Percentiles rank a stretch among this genome's conserved stretches.
phyloP scores from a whole-genome alignment of 2,888 invertebrate species.

The Junonia oenone region DNA sequence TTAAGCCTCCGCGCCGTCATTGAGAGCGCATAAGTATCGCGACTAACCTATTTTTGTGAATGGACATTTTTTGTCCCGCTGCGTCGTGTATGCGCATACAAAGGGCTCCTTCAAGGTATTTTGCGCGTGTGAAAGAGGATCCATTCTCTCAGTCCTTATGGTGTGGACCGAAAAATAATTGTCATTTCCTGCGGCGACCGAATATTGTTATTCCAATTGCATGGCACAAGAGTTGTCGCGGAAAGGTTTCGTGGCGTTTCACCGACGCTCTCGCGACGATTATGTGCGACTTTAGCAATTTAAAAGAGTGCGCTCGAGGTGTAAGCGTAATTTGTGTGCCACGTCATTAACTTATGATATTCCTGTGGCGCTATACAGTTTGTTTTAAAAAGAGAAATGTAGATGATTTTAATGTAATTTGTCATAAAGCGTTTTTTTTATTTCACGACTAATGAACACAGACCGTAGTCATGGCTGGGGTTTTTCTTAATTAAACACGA shows the following conservation, averaged over 20 bases:
- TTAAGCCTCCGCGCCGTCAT: slow-evolving; percentile 19
- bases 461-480: neutral
- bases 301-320: slow-evolving; percentile 46
- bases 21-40: slow-evolving; percentile 44
- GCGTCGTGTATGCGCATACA: slow-evolving; percentile 52
- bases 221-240: slow-evolving; percentile 37
- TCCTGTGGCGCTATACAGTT: slow-evolving; percentile 1
- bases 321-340: slow-evolving; percentile 27
- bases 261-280: slow-evolving; percentile 44
- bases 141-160: slow-evolving; percentile 65
- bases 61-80: slow-evolving; percentile 65
- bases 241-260: slow-evolving; percentile 41
- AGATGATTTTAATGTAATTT: slow-evolving; percentile 4
- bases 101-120: slow-evolving; percentile 69
- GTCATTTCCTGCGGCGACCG: slow-evolving; percentile 76
- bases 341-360: slow-evolving; percentile 30
- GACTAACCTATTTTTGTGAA: slow-evolving; percentile 78
- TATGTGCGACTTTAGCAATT: slow-evolving; percentile 40
- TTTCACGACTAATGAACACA: neutral
- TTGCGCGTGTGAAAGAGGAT: slow-evolving; percentile 73
- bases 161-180: slow-evolving; percentile 73
- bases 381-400: neutral
- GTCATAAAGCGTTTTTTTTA: neutral
- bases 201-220: slow-evolving; percentile 40
- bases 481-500: neutral